These are phyloP conservation scores for Clivina fossor DNA, from an alignment of 2,888 invertebrate genomes.

Conservation along the genomic window DNA sequence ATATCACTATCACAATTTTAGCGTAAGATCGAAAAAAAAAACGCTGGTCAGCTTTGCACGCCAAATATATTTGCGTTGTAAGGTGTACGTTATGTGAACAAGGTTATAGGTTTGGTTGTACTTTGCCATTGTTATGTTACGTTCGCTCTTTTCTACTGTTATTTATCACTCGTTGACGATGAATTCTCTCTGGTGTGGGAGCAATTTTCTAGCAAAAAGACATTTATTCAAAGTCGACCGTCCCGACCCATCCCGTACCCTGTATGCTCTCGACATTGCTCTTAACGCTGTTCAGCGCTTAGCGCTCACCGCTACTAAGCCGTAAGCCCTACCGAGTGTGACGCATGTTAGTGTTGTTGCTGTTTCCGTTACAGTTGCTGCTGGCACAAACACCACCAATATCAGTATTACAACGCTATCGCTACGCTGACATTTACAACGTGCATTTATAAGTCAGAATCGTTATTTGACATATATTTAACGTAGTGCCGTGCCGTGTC, in stretches of 20 bases:
- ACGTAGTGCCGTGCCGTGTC: slow-evolving; percentile 1
- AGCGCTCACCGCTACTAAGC: not conserved
- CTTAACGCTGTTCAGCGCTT: not conserved
- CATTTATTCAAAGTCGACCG: slow-evolving; percentile 31
- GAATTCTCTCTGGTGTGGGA: slow-evolving; percentile 36
- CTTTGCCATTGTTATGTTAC: not conserved
- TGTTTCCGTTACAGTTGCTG: not conserved
- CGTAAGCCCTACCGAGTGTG: not conserved
- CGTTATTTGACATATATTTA: slow-evolving; percentile 23
- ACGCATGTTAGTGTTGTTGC: not conserved
- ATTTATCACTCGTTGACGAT: slow-evolving; percentile 38
- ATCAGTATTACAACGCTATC: no score
- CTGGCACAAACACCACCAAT: no score
- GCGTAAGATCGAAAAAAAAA: no score
- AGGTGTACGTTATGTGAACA: no score
- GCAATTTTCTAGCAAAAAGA: slow-evolving; percentile 31
- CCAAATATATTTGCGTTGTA: no score
- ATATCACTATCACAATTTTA: no score
- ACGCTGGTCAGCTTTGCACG: no score
- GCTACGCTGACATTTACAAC: no score
- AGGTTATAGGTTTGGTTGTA: no score
- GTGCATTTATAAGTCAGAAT: not conserved
- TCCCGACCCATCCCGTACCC: no score
- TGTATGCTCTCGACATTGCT: slow-evolving; percentile 3
- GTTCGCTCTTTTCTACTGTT: slow-evolving; percentile 29